Base-by-base conservation (phyloP, 2,888 invertebrate species). In the Monoplex corrugatus region DNA sequence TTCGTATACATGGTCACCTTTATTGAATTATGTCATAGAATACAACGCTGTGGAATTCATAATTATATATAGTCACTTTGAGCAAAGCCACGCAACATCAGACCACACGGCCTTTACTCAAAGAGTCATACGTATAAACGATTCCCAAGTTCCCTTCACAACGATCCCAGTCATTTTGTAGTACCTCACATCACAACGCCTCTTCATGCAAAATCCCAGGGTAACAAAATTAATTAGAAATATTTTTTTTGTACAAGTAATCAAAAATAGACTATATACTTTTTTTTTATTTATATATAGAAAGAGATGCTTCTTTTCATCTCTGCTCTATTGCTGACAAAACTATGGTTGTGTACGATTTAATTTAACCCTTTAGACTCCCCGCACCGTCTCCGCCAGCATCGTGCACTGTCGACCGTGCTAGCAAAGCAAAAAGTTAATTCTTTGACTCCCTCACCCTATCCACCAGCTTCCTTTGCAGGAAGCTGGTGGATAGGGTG, bases 181-280 rank as follows among this genome's bases (percentile, higher is more conserved):
- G 38, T 75, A 75, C 38, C 38, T 75, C 38, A 40, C 40, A 43
- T 80, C 78, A 80, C 78, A 80, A 80, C 43, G 32, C 78, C 78
- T 80, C 78, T 32, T 32, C 43, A 80, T 32, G 43, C 78, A 80
- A 43, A 50, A 80, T 28, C 28, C 28, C 78, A 23, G 28, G 16
- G 43, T 80, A 40, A 80, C 78, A 80, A 80, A 80, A 43, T n/a
- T n/a, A n/a, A n/a, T n/a, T 80, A 80, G 78, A 43, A 72, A 10
- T 23, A 43, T 80, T 38, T 80, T 80, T 80, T 80, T 80, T 80
- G 78, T 80, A 80, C 78, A 80, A 23, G 43, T 32, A 13, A 80
- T 80, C 23, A 40, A 80, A 80, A 43, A 43, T 43, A 80, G 78
- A 43, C 78, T 3, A 28, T 32, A 80, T 80, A 43, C n/a, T n/a